A percentile compares a stretch with the other conserved stretches of the same genome.
phyloP scores from a whole-genome alignment of 2,797 vertebrate species.

The Decapterus maruadsi region DNA sequence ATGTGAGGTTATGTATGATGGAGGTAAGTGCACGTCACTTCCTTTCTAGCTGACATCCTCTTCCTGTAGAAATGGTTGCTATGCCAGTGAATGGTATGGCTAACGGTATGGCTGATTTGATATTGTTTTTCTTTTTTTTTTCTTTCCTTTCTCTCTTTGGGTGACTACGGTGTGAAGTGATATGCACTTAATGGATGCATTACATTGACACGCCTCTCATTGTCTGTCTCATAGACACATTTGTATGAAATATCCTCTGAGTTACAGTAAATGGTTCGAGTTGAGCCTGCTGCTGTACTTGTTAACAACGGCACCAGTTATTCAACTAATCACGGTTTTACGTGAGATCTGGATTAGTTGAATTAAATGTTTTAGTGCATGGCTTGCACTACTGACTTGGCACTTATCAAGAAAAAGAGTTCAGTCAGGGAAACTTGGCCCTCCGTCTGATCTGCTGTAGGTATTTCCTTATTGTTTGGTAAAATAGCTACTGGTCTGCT shows the following conservation, averaged over 20 bases:
- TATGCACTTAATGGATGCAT: conserved; percentile 65
- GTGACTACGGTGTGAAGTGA: conserved; percentile 68
- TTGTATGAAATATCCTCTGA: conserved; percentile 52
- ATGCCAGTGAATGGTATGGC: conserved; percentile 72
- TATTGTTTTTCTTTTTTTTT: conserved; percentile 23
- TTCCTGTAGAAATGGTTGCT: conserved; percentile 68
- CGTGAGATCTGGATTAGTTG: conserved; percentile 68
- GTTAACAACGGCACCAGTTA: conserved; percentile 32
- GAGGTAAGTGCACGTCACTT: conserved; percentile 80
- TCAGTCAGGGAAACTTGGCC: conserved; percentile 8
- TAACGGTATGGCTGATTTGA: conserved; percentile 67
- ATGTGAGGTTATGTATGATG: conserved; percentile 79
- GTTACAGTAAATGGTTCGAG: conserved; percentile 32
- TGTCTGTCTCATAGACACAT: conserved; percentile 58
- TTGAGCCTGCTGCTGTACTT: conserved; percentile 42
- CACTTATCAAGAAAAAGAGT: conserved; percentile 13
- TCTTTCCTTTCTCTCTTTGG: conserved; percentile 37
- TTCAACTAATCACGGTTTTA: conserved; percentile 71
- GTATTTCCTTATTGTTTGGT: conserved; percentile 20
- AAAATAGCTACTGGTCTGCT: conserved; percentile 21
- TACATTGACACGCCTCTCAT: conserved; percentile 64
- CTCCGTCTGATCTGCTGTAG: conserved; percentile 19
- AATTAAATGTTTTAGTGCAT: conserved; percentile 61
- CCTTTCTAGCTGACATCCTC: conserved; percentile 68
- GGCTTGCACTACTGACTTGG: conserved; percentile 62